Base-by-base conservation (phyloP, 2,888 invertebrate genomes). In the Dilophus febrilis region DNA sequence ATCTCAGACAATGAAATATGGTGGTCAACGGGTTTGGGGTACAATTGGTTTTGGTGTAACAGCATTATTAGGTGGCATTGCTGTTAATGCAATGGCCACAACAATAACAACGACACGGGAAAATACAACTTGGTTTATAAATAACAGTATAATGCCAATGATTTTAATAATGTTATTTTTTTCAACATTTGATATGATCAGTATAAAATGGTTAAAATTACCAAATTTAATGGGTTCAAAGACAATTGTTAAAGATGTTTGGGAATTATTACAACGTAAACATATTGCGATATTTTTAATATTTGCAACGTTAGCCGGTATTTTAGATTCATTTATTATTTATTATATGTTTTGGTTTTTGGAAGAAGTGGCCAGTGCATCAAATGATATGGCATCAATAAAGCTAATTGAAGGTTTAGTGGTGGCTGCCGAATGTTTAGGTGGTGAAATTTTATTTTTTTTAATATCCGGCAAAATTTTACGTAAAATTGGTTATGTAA, bases 281-380 rank as follows among this genome's bases (percentile, higher is more conserved):
- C 64, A 72, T 0, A 78, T 85, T 1, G 52, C 74, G 0, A 66
- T 76, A 10, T 86, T 85, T 56, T 65, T 85, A 13, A 55, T 67
- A 0, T 85, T 83, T 53, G 78, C 84, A 0, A 72, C 77, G 0
- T 67, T 83, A 10, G 80, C 78, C 0, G 85, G 85, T 1, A 73
- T 81, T 1, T 67, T 83, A 22, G 85, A 85, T 50, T 78, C 83
- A 37, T 83, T 84, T 56, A 72, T 85, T 38, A 77, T 84, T 13
- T 85, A 82, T 51, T 85, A 80, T 50, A 69, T 84, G 64, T 83
- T 85, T 55, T 85, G 85, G 83, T 82, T 81, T 51, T 52, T 86
- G 36, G 84, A 86, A 57, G 82, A 85, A 51, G 57, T 85, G 31
- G 83, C 84, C 0, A 64, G 63, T 13, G 54, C 59, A 30, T 77